Evolutionary conservation across 2,797 vertebrate genomes (phyloP).

Genomic region (Eremophila alpestris): DNA sequence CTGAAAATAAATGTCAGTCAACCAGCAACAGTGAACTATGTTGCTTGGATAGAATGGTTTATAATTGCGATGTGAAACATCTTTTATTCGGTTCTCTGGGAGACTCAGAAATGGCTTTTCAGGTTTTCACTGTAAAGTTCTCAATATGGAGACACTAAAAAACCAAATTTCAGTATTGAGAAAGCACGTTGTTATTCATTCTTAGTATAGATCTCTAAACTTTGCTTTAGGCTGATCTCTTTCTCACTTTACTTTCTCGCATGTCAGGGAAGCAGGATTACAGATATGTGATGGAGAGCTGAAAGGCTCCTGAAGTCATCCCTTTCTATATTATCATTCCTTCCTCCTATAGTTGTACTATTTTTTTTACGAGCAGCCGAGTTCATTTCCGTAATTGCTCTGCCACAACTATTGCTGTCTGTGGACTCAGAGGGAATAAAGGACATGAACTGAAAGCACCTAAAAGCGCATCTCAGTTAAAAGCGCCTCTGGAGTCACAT

Average conservation of each 20-base stretch:
- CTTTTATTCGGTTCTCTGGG: neutral
- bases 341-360: neutral
- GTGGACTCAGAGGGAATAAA: neutral
- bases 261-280: neutral
- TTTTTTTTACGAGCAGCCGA: no score
- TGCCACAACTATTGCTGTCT: no score
- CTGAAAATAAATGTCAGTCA: neutral
- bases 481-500: fast-evolving
- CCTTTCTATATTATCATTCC: neutral
- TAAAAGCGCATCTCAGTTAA: no score
- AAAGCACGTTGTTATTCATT: neutral
- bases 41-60: neutral
- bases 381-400: neutral
- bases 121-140: neutral
- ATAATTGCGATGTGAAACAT: neutral
- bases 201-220: neutral
- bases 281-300: neutral
- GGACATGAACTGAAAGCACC: neutral
- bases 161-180: fast-evolving
- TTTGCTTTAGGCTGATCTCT: neutral
- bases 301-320: neutral
- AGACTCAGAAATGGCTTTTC: neutral
- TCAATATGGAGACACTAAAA: neutral
- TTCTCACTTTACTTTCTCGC: no score
- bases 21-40: neutral